These are phyloP conservation scores for Gallirallus australis DNA, from an alignment of 2,797 vertebrate genomes.

Conservation along the genomic window DNA sequence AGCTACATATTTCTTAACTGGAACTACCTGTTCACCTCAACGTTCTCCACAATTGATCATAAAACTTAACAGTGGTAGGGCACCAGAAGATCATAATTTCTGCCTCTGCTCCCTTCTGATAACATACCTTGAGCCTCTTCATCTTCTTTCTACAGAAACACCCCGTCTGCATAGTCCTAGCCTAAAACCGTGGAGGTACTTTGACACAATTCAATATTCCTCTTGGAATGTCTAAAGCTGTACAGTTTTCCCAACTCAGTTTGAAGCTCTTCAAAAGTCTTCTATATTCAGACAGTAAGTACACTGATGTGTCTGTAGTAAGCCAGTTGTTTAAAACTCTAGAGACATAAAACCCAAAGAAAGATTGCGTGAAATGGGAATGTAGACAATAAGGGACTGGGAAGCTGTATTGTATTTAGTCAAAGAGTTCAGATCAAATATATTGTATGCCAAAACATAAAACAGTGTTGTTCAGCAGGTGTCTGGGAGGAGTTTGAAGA, in stretches of 20 bases:
- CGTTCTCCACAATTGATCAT: background rate
- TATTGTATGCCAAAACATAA: background rate
- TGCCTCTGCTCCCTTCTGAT: background rate
- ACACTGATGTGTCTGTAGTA: background rate
- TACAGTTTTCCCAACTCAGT: background rate
- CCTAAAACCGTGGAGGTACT: background rate
- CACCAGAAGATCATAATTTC: background rate
- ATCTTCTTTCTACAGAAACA: background rate
- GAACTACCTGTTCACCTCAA: background rate
- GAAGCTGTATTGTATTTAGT: background rate
- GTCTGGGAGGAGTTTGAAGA: background rate
- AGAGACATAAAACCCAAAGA: background rate
- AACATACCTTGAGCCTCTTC: background rate
- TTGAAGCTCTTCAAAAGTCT: background rate
- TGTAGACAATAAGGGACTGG: background rate
- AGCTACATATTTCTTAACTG: background rate
- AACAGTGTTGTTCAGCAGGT: background rate
- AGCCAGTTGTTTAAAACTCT: background rate
- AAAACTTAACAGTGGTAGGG: background rate
- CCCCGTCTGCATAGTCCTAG: background rate
- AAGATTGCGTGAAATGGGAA: background rate
- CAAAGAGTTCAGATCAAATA: background rate
- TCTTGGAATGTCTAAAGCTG: background rate
- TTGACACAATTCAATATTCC: background rate
- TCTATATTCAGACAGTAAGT: background rate